Evolutionary conservation across 1,140 invertebrate species (phyloP), one percentile per base, ranked within the genome.

Genomic region (Stenopsyche tienmushanensis): DNA sequence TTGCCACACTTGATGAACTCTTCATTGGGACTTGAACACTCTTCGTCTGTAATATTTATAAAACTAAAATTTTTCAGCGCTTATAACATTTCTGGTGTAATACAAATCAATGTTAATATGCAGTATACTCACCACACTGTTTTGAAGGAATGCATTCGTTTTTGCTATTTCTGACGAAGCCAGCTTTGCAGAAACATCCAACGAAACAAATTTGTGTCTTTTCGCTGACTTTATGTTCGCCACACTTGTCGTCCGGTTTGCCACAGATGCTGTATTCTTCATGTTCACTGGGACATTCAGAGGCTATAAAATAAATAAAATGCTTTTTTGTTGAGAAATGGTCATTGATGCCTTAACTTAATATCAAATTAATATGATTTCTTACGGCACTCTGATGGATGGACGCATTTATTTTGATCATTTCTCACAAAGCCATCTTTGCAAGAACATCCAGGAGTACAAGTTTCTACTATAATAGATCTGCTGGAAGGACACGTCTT

Each of bases 121-220:
- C n/a, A n/a, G n/a, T n/a, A n/a, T n/a, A n/a, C n/a, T n/a, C n/a
- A n/a, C n/a, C n/a, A n/a, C n/a, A n/a, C 24, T 10, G 34, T 3
- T 5, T 42, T 9, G 15, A n/a, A n/a, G n/a, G n/a, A n/a, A 57
- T 42, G 41, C 54, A 57, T 21, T 21, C 44, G 10, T n/a, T n/a
- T 3, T 57, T 17, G 8, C n/a, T 20, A 18, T 57, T 15, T 21
- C 54, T 57, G 7, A 57, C 39, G 20, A 20, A 57, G 23, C 41
- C 41, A 1, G 10, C 15, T 57, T 57, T 57, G n/a, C 54, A 57
- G 24, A 17, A 41, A 42, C 54, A 57, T 42, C 54, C 54, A 15
- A 29, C 20, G 2, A 9, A n/a, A 34, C 64, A 66, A n/a, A n/a
- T n/a, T n/a, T n/a, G n/a, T n/a, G 39, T 26, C 3, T 44, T 44